These are phyloP conservation scores for Trigoniulus corallinus DNA, from an alignment of 1,140 invertebrate genomes.

Conservation along the genomic window DNA sequence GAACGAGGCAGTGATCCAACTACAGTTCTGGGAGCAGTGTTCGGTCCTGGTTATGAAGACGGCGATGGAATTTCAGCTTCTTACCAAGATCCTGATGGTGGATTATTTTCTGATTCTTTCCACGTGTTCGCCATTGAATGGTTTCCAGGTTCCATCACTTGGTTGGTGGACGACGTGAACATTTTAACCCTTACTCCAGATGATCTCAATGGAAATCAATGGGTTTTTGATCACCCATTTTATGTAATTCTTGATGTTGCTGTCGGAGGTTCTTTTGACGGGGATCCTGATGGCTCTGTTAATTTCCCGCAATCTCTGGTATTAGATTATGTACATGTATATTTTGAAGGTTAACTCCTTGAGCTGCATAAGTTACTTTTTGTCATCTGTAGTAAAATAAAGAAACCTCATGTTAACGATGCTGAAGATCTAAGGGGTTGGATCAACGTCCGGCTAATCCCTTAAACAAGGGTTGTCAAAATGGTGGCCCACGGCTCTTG, in stretches of 20 bases:
- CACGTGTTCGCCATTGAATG: neutral
- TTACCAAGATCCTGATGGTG: neutral
- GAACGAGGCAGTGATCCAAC: slow-evolving; percentile 5
- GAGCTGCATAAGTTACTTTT: too few relatives aligned
- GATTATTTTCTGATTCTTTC: neutral
- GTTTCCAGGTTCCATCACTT: neutral
- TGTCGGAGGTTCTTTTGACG: slow-evolving; percentile 7
- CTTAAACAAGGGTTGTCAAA: too few relatives aligned
- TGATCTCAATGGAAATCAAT: slow-evolving; percentile 7
- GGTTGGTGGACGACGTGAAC: neutral
- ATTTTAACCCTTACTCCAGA: too few relatives aligned
- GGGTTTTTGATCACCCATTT: slow-evolving; percentile 11
- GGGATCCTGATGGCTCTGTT: neutral
- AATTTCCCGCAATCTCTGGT: slow-evolving; percentile 7
- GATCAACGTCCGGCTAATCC: too few relatives aligned
- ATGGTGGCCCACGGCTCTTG: too few relatives aligned
- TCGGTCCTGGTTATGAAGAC: too few relatives aligned
- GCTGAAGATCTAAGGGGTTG: too few relatives aligned
- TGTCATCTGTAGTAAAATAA: too few relatives aligned
- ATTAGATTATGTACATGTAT: slow-evolving; percentile 12
- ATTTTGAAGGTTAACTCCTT: too few relatives aligned
- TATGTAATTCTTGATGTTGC: slow-evolving; percentile 12
- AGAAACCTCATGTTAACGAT: too few relatives aligned
- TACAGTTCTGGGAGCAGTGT: too few relatives aligned
- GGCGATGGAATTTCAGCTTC: neutral